Percentiles rank a stretch among this genome's conserved stretches.
Conservation (phyloP, 2,888 invertebrate genomes). For the Andrena trimmerana region DNA sequence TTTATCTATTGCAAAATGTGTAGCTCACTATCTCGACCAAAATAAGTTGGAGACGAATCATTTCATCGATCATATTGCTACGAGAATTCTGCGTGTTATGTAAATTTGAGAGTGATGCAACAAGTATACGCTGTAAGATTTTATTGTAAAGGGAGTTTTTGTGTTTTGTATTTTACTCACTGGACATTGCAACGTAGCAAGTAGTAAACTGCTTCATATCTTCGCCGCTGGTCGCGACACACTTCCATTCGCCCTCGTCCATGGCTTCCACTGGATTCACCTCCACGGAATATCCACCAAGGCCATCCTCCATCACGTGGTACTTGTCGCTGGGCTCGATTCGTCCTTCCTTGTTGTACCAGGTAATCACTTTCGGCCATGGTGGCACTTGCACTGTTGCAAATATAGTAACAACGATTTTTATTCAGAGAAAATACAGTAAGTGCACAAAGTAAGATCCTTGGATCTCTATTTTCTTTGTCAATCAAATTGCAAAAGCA, state of each 20-base stretch:
- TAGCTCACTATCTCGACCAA: no score
- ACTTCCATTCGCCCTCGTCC: conserved; percentile 96
- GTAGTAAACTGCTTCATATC: conserved; percentile 92
- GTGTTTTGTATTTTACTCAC: conserved; percentile 86
- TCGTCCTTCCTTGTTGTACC: conserved; percentile 94
- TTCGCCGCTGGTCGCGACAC: conserved; percentile 92
- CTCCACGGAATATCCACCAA: conserved; percentile 93
- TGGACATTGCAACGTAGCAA: conserved; percentile 91
- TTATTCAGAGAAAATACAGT: not conserved
- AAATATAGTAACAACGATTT: not conserved
- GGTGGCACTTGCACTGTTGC: conserved; percentile 92
- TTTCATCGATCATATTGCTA: no score
- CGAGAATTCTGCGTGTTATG: no score
- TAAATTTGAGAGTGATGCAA: no score
- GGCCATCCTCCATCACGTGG: conserved; percentile 92
- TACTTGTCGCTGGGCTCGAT: conserved; percentile 91
- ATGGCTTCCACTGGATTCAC: conserved; percentile 91
- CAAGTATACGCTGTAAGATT: no score
- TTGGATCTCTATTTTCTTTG: no score
- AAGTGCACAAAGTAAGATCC: no score
- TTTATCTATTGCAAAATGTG: no score
- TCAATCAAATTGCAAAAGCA: no score
- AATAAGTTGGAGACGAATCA: no score
- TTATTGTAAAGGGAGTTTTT: no score
- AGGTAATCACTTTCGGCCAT: conserved; percentile 93